A percentile compares a stretch with the other conserved stretches of the same genome.
These are phyloP conservation scores for Leucophenga montana DNA, from an alignment of 2,888 invertebrate species.

Conservation along the genomic window DNA sequence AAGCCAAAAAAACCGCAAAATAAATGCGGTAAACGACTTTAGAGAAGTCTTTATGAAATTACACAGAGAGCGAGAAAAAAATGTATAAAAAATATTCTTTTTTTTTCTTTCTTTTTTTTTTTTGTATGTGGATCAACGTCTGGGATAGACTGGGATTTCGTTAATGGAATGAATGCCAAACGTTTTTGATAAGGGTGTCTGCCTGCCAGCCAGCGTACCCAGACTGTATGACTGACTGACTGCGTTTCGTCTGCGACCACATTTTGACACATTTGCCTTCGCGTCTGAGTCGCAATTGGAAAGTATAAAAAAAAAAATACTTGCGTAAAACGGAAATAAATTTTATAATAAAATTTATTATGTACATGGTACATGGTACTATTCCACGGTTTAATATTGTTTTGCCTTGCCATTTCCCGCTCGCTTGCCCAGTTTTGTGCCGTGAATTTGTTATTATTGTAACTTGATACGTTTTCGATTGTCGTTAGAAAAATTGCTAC, in stretches of 20 bases:
- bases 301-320: constrained; percentile 2
- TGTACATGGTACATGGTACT: constrained; percentile 33
- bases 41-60: constrained; percentile 39
- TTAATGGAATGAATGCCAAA: constrained; percentile 70
- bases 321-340: constrained; percentile 50
- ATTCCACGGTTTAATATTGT: no score
- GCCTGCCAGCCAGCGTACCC: constrained; percentile 3
- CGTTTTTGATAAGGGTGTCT: constrained; percentile 60
- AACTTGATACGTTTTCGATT: constrained; percentile 26
- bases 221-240: constrained; percentile 5
- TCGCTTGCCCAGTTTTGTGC: constrained; percentile 36
- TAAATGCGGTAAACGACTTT: constrained; percentile 30
- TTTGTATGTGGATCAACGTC: constrained; percentile 12
- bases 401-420: constrained; percentile 32
- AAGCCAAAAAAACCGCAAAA: constrained; percentile 27
- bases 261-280: constrained; percentile 60
- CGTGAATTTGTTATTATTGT: background rate
- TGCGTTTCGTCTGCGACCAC: constrained; percentile 48
- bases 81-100: constrained; percentile 8
- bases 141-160: constrained; percentile 59
- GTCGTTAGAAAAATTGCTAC: background rate
- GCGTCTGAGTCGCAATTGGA: background rate
- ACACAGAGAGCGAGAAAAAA: constrained; percentile 23
- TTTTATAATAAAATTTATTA: constrained; percentile 66
- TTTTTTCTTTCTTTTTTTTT: no score